Conservation (phyloP, 2,797 vertebrate species). For the Myripristis murdjan region DNA sequence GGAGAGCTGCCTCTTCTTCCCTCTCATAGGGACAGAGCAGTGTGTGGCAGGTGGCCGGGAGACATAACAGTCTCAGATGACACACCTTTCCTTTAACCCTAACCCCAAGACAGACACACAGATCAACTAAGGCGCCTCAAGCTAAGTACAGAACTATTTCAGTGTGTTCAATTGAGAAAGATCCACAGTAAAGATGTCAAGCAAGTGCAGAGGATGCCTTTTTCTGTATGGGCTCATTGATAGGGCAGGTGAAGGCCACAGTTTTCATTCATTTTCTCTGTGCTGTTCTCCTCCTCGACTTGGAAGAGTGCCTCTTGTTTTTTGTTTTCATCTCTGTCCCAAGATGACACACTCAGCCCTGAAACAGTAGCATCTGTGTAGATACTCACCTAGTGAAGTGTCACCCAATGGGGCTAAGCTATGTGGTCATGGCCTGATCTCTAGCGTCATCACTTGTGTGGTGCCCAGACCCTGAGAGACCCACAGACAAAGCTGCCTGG, state of each 20-base stretch:
- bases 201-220: conserved; percentile 35
- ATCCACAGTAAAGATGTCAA: conserved; percentile 22
- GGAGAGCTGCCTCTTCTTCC: conserved; percentile 45
- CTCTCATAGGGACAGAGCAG: conserved; percentile 50
- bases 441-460: conserved; percentile 64
- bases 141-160: conserved; percentile 12
- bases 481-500: conserved; percentile 58
- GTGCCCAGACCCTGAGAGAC: conserved; percentile 69
- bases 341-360: conserved; percentile 33
- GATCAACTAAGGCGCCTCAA: conserved; percentile 12
- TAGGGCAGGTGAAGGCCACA: conserved; percentile 43
- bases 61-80: conserved; percentile 65
- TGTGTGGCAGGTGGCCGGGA: conserved; percentile 53
- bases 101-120: conserved; percentile 20
- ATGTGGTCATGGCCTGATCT: conserved; percentile 40
- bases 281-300: not conserved
- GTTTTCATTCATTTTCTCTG: conserved; percentile 12
- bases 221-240: conserved; percentile 42
- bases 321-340: conserved; percentile 34
- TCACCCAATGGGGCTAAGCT: conserved; percentile 35
- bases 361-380: conserved; percentile 45
- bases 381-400: conserved; percentile 8
- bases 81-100: conserved; percentile 52
- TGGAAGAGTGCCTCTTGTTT: conserved; percentile 35
- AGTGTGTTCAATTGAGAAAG: conserved; percentile 5